Evolutionary conservation across 1,140 invertebrate species (phyloP), one percentile per base, ranked within the genome.

Genomic region (Papilio helenus): DNA sequence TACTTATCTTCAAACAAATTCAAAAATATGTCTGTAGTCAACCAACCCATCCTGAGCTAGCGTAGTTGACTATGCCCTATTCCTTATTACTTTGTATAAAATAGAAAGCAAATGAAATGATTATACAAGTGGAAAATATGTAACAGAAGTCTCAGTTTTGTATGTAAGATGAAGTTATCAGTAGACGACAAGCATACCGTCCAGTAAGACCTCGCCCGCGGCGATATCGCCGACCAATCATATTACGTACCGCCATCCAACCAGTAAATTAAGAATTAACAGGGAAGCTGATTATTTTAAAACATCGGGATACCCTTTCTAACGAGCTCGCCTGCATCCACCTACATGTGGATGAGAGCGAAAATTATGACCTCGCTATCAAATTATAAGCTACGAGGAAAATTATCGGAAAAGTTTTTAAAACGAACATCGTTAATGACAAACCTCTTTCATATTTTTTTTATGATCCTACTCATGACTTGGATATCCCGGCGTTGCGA

Each of bases 241-340:
- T 87, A 87, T 94, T 92, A 90, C 84, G 83, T 80, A 84, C 76
- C 87, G 87, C 84, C 88, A 93, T 83, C 92, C 82, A 87, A 86
- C 87, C 93, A 93, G 90, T 90, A 94, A 94, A 94, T 94, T 90
- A 93, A 92, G 90, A 94, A 93, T 94, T 94, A 93, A 88, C 89
- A 93, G 84, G 88, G 85, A 88, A 88, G 85, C 85, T 89, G 89
- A 92, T 93, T 88, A 94, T 94, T 94, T 93, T 92, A 94, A 94
- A 94, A 93, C 93, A 91, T 89, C 83, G 83, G 82, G 85, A 88
- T 87, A 90, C 84, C 87, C 89, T 86, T 90, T 90, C 86, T 93
- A 92, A 93, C 86, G 87, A 92, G 86, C 78, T 77, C 58, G 65
- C 34, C 55, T 39, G 29, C 74, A 26, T 20, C 51, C 26, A 77